Percentiles rank a stretch among this genome's conserved stretches.
Evolutionary conservation across 2,888 invertebrate species (phyloP).

Genomic region (Netelia melanura): DNA sequence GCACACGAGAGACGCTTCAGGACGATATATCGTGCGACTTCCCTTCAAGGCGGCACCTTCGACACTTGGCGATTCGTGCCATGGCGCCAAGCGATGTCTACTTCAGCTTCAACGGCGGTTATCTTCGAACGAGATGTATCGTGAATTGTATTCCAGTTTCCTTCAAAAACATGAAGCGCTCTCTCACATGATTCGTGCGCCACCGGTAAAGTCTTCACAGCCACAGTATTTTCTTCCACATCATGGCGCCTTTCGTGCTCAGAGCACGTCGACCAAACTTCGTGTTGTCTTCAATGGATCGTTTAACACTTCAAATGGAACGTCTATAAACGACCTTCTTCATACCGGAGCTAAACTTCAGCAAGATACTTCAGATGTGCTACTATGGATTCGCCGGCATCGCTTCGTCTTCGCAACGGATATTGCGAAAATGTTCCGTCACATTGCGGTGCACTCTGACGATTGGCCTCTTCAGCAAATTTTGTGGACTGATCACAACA

Average conservation of each 20-base stretch:
- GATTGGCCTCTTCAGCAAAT: constrained; percentile 78
- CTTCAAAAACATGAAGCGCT: too few species aligned
- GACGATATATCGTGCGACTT: too few species aligned
- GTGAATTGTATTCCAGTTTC: too few species aligned
- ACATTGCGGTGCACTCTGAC: constrained; percentile 47
- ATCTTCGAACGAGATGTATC: too few species aligned
- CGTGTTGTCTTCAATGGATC: neutral
- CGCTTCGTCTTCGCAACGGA: constrained; percentile 45
- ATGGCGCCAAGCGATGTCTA: too few species aligned
- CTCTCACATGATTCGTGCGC: neutral
- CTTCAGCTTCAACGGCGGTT: too few species aligned
- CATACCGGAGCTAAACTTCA: constrained; percentile 61
- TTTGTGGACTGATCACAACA: constrained; percentile 73
- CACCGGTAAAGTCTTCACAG: too few species aligned
- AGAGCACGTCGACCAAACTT: constrained; percentile 22
- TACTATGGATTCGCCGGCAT: constrained; percentile 45
- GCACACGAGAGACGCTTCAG: too few species aligned
- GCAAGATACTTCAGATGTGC: constrained; percentile 46
- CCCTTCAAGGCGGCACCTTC: too few species aligned
- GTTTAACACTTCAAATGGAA: constrained; percentile 38
- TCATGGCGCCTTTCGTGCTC: constrained; percentile 39
- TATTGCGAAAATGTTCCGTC: constrained; percentile 59
- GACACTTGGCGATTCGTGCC: too few species aligned
- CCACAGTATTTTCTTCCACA: constrained; percentile 33
- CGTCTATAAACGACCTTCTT: constrained; percentile 53